Evolutionary conservation across 2,797 vertebrate genomes (phyloP), one percentile per base, ranked within the genome.

Genomic region (Myioborus miniatus): DNA sequence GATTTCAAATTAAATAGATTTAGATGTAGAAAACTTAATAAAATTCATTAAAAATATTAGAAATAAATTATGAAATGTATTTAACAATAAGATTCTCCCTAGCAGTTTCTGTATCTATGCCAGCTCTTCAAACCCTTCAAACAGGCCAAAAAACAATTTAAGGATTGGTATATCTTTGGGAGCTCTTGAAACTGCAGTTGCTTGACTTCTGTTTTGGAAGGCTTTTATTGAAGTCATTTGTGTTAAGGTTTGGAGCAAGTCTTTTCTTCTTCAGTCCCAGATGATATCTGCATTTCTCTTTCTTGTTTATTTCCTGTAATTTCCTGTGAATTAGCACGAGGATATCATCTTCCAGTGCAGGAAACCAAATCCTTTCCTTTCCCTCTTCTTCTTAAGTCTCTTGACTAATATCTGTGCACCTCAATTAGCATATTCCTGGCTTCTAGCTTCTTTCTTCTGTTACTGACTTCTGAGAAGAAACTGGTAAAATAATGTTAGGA

Each of bases 301-400:
- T 89, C 59, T 53, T 83, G 47, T 68, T 80, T 86, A 49, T 72
- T 63, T 36, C 19, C 62, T 74, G 17, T 50, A 29, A 52, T 82
- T 87, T 87, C 88, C 88, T 70, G 30, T 77, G 77, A 86, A 60
- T 90, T 93, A 96, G 21, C 26, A 81, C 23, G 16, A 80, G 41
- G 46, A 74, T 85, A 52, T 72, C 12, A 76, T 76, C n/a, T 79
- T 87, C 53, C 47, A 91, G 2, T 16, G 20, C 24, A 81, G 62
- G 76, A 58, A 94, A 86, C 14, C 10, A 59, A 81, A 30, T 37
- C 49, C 23, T 83, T 80, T 87, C 23, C 62, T 84, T 82, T 87
- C 20, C 60, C 15, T 91, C 30, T 56, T 82, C 15, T 55, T 93
- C 59, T 83, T 60, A 67, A 76, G 9, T 70, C 29, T 94, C 65